A percentile compares a stretch with the other conserved stretches of the same genome.
These are phyloP conservation scores for Pyrocephalus nanus DNA, from an alignment of 2,797 vertebrate species.

Conservation along the genomic window DNA sequence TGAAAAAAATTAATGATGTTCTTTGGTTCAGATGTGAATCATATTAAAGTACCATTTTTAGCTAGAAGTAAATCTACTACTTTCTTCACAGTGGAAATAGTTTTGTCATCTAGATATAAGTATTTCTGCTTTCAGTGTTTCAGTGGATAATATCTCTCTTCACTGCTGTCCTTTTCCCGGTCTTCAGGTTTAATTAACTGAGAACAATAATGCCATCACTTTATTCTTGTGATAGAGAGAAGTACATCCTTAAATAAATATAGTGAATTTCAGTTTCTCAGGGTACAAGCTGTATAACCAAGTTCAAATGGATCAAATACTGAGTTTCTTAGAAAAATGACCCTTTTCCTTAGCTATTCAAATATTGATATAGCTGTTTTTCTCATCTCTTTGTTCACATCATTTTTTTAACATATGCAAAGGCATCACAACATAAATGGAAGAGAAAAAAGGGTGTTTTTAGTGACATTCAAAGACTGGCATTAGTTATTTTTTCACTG, in stretches of 20 bases:
- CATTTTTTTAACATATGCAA: background rate
- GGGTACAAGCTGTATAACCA: background rate
- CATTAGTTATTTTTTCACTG: background rate
- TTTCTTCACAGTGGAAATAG: background rate
- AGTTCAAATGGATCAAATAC: background rate
- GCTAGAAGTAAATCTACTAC: background rate
- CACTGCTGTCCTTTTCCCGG: background rate
- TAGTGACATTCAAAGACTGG: background rate
- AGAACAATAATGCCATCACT: background rate
- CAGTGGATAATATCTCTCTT: background rate
- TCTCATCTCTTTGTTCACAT: background rate
- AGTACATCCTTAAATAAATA: background rate
- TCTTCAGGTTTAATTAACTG: slow-evolving; percentile 30
- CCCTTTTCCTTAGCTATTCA: background rate
- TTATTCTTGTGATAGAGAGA: background rate
- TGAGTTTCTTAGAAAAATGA: background rate
- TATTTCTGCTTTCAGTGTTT: background rate
- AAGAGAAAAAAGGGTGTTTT: background rate
- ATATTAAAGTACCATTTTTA: background rate
- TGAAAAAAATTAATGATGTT: background rate
- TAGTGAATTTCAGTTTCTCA: background rate
- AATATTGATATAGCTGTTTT: background rate
- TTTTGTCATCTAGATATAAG: background rate
- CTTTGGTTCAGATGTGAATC: background rate
- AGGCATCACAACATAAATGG: background rate